Percentiles rank a stretch among this genome's conserved stretches.
Conservation (phyloP, 2,888 invertebrate species). For the Epistrophe grossulariae region DNA sequence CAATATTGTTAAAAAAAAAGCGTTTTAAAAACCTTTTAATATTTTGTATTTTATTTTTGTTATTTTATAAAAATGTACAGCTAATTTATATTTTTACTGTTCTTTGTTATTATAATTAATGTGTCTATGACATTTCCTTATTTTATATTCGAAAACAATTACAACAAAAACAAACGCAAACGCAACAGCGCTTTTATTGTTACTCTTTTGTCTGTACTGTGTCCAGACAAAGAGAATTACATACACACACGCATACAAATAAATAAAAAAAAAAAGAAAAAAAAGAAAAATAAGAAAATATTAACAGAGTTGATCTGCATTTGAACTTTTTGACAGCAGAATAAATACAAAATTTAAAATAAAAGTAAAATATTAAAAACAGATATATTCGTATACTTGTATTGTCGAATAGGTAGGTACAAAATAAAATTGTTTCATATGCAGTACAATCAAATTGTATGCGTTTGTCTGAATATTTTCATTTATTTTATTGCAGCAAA, state of each 20-base stretch:
- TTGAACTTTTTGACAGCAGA: constrained; percentile 50
- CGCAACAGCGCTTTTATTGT: background rate
- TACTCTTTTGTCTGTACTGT: constrained; percentile 13
- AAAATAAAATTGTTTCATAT: constrained; percentile 47
- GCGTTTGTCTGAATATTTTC: constrained; percentile 26
- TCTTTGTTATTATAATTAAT: constrained; percentile 17
- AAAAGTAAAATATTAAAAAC: constrained; percentile 5
- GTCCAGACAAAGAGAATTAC: constrained; percentile 31
- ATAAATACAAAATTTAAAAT: constrained; percentile 12
- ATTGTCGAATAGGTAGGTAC: background rate
- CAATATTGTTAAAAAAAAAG: background rate
- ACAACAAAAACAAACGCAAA: background rate
- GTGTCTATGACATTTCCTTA: constrained; percentile 20
- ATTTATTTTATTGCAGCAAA: constrained; percentile 27
- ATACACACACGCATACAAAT: background rate
- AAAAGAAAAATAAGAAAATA: background rate
- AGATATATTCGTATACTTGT: background rate
- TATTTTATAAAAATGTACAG: background rate
- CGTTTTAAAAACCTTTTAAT: background rate
- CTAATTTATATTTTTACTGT: background rate
- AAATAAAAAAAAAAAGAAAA: background rate
- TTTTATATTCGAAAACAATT: constrained; percentile 7
- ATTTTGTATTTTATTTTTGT: background rate
- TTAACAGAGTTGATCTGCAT: constrained; percentile 33
- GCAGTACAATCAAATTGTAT: constrained; percentile 44